Percentiles rank a stretch among this genome's conserved stretches.
These are phyloP conservation scores for Aptenodytes forsteri DNA, from an alignment of 2,113 vertebrate genomes.

Conservation along the genomic window DNA sequence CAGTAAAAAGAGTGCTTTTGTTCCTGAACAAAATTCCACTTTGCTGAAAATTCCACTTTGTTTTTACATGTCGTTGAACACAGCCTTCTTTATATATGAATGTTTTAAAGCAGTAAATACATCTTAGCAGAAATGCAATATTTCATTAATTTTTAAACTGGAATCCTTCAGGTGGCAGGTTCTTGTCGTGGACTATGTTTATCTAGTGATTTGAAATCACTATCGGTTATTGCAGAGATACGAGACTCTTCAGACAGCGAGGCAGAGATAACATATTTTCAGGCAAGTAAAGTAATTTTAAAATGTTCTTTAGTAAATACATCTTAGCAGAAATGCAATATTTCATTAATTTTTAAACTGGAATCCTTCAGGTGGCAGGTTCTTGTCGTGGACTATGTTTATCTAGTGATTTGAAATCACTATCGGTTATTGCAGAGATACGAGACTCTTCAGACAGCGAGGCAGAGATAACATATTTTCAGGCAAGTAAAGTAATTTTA, in stretches of 20 bases:
- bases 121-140: not conserved
- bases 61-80: not conserved
- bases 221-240: conserved; percentile 88
- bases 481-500: conserved; percentile 73
- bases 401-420: conserved; percentile 92
- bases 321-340: not conserved
- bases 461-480: conserved; percentile 86
- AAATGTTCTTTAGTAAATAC: not conserved
- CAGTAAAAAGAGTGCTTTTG: not conserved
- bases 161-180: conserved; percentile 82
- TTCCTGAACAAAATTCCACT: not conserved
- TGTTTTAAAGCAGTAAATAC: not conserved
- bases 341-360: not conserved
- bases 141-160: not conserved
- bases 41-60: not conserved
- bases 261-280: conserved; percentile 86
- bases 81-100: not conserved
- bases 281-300: conserved; percentile 73
- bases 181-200: conserved; percentile 89
- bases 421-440: conserved; percentile 88
- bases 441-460: conserved; percentile 59
- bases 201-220: conserved; percentile 92
- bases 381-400: conserved; percentile 89
- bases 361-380: conserved; percentile 82
- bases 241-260: conserved; percentile 59